phyloP scores from a whole-genome alignment of 2,888 invertebrate genomes.

The Nesidiocoris tenuis region DNA sequence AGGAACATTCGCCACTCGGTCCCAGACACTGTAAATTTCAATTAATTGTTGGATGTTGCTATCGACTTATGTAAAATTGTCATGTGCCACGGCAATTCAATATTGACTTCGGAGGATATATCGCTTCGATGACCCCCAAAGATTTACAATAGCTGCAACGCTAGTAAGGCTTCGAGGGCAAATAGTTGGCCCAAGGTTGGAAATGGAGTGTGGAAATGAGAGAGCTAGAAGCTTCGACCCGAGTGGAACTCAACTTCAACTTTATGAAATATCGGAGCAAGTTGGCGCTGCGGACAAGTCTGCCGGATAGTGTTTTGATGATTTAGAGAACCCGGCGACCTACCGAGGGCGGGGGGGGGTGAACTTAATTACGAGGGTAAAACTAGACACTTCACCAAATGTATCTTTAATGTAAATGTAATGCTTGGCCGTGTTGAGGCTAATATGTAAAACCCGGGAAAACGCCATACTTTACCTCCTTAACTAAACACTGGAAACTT shows the following conservation, averaged over 20 bases:
- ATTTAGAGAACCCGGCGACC: slow-evolving; percentile 39
- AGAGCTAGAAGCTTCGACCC: not conserved
- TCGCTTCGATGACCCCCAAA: too few species aligned
- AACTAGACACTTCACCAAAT: slow-evolving; percentile 49
- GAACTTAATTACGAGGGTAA: slow-evolving; percentile 41
- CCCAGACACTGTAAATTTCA: too few species aligned
- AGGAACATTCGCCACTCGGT: too few species aligned
- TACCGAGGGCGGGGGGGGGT: not conserved
- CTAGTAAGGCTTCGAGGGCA: not conserved
- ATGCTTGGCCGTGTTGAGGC: slow-evolving; percentile 43
- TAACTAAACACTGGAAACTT: slow-evolving; percentile 47
- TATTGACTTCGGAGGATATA: too few species aligned
- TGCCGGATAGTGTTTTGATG: slow-evolving; percentile 45
- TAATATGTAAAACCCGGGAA: slow-evolving; percentile 45
- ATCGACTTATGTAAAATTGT: too few species aligned
- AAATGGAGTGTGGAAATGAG: not conserved
- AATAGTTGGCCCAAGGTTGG: not conserved
- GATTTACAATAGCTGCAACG: too few species aligned
- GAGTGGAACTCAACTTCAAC: slow-evolving; percentile 29
- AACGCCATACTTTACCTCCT: slow-evolving; percentile 46
- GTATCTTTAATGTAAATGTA: slow-evolving; percentile 49
- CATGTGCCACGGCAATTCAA: too few species aligned
- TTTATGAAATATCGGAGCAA: slow-evolving; percentile 46
- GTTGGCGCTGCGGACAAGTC: slow-evolving; percentile 45
- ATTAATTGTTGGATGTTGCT: too few species aligned